These are phyloP conservation scores for Lasioglossum baleicum DNA, from an alignment of 1,140 invertebrate species.

Conservation along the genomic window DNA sequence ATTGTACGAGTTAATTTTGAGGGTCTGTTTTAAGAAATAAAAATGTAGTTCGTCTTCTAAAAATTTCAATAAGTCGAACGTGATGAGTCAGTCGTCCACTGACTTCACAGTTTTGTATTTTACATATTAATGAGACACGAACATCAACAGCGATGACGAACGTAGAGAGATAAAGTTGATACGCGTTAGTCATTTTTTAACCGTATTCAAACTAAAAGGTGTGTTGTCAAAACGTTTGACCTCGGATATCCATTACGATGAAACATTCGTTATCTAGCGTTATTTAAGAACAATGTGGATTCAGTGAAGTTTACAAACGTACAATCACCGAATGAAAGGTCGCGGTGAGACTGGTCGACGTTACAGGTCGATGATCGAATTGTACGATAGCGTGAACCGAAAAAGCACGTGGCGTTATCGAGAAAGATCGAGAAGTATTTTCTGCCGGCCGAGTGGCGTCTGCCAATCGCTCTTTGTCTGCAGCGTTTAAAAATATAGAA, in stretches of 20 bases:
- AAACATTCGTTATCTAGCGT: background rate
- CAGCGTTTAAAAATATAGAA: background rate
- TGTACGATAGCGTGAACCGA: background rate
- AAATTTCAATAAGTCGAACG: too few relatives aligned
- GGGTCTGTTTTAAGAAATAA: too few relatives aligned
- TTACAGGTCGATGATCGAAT: slow-evolving; percentile 7
- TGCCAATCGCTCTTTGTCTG: too few relatives aligned
- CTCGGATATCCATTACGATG: too few relatives aligned
- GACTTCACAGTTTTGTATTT: too few relatives aligned
- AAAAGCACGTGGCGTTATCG: slow-evolving; percentile 30
- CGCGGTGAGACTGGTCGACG: background rate
- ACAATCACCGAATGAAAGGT: background rate
- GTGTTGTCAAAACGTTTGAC: background rate
- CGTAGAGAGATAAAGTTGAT: too few relatives aligned
- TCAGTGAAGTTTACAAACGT: too few relatives aligned
- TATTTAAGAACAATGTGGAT: background rate
- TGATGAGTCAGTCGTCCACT: too few relatives aligned
- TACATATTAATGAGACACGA: too few relatives aligned
- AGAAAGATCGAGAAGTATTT: slow-evolving; percentile 27
- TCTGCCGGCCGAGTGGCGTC: background rate
- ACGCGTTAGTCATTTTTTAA: background rate
- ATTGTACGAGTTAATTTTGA: too few relatives aligned
- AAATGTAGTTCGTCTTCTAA: too few relatives aligned
- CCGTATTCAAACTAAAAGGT: background rate
- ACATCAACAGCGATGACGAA: too few relatives aligned